Base-by-base conservation (phyloP, 2,888 invertebrate species). In the Xestia ashworthii region DNA sequence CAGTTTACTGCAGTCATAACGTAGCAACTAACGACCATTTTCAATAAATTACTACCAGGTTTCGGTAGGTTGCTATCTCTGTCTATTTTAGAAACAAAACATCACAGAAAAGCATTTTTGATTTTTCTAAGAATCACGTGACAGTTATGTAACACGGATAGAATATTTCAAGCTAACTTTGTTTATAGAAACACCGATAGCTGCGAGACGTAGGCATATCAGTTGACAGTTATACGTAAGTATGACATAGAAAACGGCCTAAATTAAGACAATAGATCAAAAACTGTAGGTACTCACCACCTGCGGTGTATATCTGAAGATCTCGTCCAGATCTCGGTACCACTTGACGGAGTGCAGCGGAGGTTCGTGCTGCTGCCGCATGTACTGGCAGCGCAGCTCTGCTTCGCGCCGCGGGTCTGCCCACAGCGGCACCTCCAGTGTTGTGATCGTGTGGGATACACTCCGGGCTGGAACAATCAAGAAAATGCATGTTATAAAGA, bases 301-400 rank as follows among this genome's bases (percentile, higher is more conserved):
- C 75, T 95, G 95, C 0, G 95, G 95, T 2, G 95, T 96, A 64
- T 95, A 96, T 81, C 96, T 89, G 89, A 96, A 96, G 79, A 96
- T 96, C 91, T 96, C 96, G 84, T 96, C 92, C 68, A 97, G 97
- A 74, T 97, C 97, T 80, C 97, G 95, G 95, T 98, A 98, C 98
- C 98, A 98, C 95, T 98, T 98, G 91, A 98, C 98, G 55, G 98
- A 97, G 94, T 98, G 98, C 14, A 98, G 97, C 1, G 97, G 97
- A 5, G 97, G 97, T 76, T 96, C 96, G 72, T 91, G 91, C 0
- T 92, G 91, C 80, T 94, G 95, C 62, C 94, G 86, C 3, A 91
- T 85, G 91, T 96, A 96, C 71, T 91, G 89, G 74, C 96, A 96
- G 38, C 92, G 92, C 0, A 96, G 93, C 80, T 93, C 94, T 0